These are phyloP conservation scores for Heterodera carotae DNA, from an alignment of 1,140 invertebrate species.

Conservation along the genomic window DNA sequence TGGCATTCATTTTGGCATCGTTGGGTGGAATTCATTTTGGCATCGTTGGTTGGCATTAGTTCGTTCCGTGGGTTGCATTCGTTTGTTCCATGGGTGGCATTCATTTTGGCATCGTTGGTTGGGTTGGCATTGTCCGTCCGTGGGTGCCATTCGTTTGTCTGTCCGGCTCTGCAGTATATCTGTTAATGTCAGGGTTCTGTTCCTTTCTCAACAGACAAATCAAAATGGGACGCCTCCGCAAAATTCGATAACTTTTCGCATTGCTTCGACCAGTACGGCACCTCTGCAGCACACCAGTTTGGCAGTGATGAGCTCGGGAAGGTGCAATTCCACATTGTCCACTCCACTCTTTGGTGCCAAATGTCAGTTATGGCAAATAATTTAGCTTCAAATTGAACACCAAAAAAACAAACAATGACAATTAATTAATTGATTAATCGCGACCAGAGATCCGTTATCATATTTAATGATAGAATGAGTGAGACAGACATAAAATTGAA, in stretches of 20 bases:
- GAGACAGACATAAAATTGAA: no score
- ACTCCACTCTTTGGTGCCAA: background rate
- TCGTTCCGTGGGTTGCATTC: background rate
- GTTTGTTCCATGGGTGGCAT: background rate
- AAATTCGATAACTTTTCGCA: background rate
- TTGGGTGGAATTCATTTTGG: no score
- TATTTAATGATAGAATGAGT: no score
- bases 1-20: no score
- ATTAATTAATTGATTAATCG: no score
- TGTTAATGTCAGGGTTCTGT: no score
- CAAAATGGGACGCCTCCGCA: slow-evolving; percentile 3
- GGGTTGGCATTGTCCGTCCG: no score
- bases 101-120: background rate
- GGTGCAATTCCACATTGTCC: slow-evolving; percentile 20
- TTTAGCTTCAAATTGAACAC: background rate
- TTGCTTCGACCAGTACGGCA: background rate
- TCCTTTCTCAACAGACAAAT: background rate
- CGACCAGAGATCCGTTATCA: no score
- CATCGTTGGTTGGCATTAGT: background rate
- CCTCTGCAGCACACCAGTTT: background rate
- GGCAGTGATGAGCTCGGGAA: slow-evolving; percentile 9
- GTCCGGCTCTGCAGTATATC: no score
- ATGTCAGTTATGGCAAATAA: background rate
- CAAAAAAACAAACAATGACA: no score
- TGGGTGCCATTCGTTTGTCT: no score